Conservation (phyloP, 2,797 vertebrate genomes). For the Bothrops alternatus region DNA sequence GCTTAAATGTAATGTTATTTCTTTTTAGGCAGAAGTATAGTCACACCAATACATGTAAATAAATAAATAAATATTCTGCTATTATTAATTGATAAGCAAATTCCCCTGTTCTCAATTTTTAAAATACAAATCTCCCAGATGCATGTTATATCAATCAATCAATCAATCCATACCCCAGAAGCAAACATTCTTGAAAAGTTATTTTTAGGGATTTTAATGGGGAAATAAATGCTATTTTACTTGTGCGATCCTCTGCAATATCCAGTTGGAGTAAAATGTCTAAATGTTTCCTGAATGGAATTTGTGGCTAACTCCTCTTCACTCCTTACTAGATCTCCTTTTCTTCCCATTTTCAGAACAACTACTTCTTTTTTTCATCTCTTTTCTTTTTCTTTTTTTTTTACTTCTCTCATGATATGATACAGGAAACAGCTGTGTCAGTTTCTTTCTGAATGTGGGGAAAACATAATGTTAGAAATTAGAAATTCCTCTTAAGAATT, state of each 20-base stretch:
- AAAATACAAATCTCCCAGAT: background rate
- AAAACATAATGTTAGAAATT: background rate
- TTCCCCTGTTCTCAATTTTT: background rate
- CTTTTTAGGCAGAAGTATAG: background rate
- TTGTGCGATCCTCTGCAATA: background rate
- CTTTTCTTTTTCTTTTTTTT: background rate
- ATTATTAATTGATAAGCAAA: background rate
- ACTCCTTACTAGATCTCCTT: background rate
- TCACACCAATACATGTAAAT: background rate
- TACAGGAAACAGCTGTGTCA: background rate
- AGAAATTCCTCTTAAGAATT: background rate
- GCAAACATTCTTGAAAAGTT: background rate
- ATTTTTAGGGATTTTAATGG: background rate
- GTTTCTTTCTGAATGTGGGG: background rate
- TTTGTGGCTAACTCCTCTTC: background rate
- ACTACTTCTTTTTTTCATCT: background rate
- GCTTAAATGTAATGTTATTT: background rate
- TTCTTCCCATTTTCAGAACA: background rate
- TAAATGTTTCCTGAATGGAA: background rate
- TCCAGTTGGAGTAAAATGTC: background rate
- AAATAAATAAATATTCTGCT: background rate
- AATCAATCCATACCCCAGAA: background rate
- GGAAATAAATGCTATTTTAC: background rate
- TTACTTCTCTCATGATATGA: background rate
- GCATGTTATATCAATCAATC: background rate